Evolutionary conservation across 2,797 vertebrate genomes (phyloP).

Genomic region (Hypotaenidia okinawae): DNA sequence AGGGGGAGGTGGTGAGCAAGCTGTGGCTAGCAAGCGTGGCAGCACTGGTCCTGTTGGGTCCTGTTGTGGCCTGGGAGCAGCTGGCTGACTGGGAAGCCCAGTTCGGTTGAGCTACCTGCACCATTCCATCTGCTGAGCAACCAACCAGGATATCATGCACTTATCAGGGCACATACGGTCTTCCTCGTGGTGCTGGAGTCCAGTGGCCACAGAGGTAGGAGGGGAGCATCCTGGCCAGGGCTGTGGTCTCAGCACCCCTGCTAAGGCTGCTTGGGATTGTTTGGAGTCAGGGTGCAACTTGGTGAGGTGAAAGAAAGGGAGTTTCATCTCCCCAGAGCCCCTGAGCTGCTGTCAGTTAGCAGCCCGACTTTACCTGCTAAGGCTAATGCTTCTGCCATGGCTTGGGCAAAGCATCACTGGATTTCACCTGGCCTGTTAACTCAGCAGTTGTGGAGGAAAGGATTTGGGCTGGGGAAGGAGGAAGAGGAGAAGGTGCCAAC

Average conservation of each 20-base stretch:
- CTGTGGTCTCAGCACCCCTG: not conserved
- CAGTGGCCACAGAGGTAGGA: not conserved
- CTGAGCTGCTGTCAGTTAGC: not conserved
- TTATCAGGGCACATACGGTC: not conserved
- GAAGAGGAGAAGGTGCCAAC: not conserved
- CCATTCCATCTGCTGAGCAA: not conserved
- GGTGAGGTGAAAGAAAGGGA: not conserved
- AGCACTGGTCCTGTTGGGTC: not conserved
- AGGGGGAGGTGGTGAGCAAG: not conserved
- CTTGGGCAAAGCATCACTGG: not conserved
- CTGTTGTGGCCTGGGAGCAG: not conserved
- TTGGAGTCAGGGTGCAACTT: not conserved
- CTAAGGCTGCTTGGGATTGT: not conserved
- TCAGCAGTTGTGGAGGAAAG: not conserved
- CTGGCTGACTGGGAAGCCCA: not conserved
- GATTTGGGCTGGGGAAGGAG: not conserved
- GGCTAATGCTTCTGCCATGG: not conserved
- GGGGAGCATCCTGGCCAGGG: not conserved
- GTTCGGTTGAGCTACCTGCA: not conserved
- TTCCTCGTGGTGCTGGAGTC: not conserved
- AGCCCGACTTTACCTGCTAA: not conserved
- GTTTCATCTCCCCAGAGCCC: not conserved
- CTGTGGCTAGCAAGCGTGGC: accelerated
- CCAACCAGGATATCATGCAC: not conserved
- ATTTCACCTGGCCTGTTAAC: not conserved